These are phyloP conservation scores for Ridgeia piscesae DNA, from an alignment of 1,140 invertebrate species.

Conservation along the genomic window DNA sequence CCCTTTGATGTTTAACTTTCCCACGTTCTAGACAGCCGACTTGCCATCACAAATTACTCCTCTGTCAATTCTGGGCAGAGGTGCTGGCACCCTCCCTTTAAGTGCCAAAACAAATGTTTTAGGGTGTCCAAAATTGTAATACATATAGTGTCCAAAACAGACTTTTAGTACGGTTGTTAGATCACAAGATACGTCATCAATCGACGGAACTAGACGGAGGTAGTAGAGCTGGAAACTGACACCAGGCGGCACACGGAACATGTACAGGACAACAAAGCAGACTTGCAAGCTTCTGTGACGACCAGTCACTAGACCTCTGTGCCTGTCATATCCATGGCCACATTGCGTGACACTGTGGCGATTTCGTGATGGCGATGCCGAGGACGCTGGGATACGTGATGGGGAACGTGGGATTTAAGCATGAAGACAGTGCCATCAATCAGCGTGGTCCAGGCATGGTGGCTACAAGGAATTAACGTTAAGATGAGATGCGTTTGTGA, in stretches of 20 bases:
- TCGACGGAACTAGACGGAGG: background rate
- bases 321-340: background rate
- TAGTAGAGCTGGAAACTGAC: background rate
- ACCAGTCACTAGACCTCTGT: background rate
- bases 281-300: background rate
- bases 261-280: background rate
- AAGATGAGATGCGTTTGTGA: background rate
- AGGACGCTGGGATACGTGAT: background rate
- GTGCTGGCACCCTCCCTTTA: too few species aligned
- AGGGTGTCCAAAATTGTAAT: too few species aligned
- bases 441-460: background rate
- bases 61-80: too few species aligned
- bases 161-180: too few species aligned
- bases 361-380: background rate
- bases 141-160: too few species aligned
- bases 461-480: background rate
- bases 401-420: background rate
- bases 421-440: background rate
- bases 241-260: background rate
- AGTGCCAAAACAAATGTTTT: too few species aligned
- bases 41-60: too few species aligned
- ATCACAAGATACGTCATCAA: background rate
- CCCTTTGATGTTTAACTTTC: too few species aligned
- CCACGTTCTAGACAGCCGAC: too few species aligned
- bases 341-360: background rate